These are phyloP conservation scores for Dasypolia templi DNA, from an alignment of 2,888 invertebrate genomes.

Conservation along the genomic window DNA sequence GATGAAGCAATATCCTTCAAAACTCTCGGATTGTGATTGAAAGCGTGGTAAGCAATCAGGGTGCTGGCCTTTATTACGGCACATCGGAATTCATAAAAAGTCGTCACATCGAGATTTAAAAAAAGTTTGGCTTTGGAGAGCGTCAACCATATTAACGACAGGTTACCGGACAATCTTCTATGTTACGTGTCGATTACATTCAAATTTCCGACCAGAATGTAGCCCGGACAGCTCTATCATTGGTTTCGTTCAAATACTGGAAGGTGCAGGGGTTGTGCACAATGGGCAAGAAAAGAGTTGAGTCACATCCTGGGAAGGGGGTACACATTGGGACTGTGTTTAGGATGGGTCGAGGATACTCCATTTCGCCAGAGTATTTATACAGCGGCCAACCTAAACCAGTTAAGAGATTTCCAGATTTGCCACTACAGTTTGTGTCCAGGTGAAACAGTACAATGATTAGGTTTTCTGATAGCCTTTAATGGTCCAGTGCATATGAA, in stretches of 20 bases:
- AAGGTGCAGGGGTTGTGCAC: not conserved
- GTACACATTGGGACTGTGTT: too few species aligned
- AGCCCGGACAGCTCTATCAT: not conserved
- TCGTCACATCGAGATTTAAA: not conserved
- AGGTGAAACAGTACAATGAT: not conserved
- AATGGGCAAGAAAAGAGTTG: not conserved
- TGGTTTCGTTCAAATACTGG: not conserved
- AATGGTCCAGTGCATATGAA: slow-evolving; percentile 31
- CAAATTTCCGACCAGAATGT: not conserved
- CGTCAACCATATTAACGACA: not conserved
- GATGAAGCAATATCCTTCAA: too few species aligned
- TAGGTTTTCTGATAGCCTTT: not conserved
- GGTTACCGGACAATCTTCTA: not conserved
- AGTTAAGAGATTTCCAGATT: too few species aligned
- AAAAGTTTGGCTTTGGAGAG: not conserved
- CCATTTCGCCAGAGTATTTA: too few species aligned
- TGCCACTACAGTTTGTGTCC: too few species aligned
- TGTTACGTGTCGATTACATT: not conserved
- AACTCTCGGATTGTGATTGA: too few species aligned
- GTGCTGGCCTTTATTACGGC: not conserved
- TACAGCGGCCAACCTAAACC: too few species aligned
- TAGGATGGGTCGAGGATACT: too few species aligned
- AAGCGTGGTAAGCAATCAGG: too few species aligned
- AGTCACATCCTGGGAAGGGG: too few species aligned
- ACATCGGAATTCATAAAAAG: too few species aligned